phyloP scores from a whole-genome alignment of 2,888 invertebrate genomes.

The Brachylomia viminalis region DNA sequence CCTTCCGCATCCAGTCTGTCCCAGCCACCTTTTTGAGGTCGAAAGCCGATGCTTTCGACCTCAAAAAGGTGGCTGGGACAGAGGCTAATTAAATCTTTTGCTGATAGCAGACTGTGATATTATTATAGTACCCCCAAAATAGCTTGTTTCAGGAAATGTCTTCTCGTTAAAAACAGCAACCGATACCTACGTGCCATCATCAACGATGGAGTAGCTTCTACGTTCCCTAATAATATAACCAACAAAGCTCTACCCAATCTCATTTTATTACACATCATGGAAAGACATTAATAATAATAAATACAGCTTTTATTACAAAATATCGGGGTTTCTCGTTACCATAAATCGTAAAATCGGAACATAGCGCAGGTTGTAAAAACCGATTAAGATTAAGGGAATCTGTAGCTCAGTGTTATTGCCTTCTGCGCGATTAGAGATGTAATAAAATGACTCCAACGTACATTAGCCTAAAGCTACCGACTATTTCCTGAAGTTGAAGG shows the following conservation, averaged over 20 bases:
- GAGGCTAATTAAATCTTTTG: not conserved
- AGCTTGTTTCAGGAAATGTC: not conserved
- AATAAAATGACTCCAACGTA: not conserved
- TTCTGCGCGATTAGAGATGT: not conserved
- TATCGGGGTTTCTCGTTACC: slow-evolving; percentile 42
- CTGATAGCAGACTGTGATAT: not conserved
- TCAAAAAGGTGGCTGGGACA: too few relatives aligned
- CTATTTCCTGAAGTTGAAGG: not conserved
- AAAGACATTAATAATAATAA: slow-evolving; percentile 47
- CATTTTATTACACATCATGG: slow-evolving; percentile 39
- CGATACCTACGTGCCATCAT: not conserved
- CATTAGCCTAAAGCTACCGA: too few relatives aligned
- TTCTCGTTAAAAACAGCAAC: not conserved
- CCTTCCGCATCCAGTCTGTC: too few relatives aligned
- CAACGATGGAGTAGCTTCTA: not conserved
- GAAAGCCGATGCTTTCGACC: too few relatives aligned
- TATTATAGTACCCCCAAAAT: not conserved
- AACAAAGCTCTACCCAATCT: slow-evolving; percentile 9
- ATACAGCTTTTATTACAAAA: slow-evolving; percentile 43
- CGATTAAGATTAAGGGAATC: slow-evolving; percentile 39
- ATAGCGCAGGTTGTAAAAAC: slow-evolving; percentile 39
- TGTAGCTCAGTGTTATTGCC: not conserved
- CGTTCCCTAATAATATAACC: slow-evolving; percentile 5
- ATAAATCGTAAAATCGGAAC: slow-evolving; percentile 45
- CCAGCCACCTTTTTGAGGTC: too few relatives aligned